Conservation (phyloP, 2,113 vertebrate species). For the Leptocoma aspasia region DNA sequence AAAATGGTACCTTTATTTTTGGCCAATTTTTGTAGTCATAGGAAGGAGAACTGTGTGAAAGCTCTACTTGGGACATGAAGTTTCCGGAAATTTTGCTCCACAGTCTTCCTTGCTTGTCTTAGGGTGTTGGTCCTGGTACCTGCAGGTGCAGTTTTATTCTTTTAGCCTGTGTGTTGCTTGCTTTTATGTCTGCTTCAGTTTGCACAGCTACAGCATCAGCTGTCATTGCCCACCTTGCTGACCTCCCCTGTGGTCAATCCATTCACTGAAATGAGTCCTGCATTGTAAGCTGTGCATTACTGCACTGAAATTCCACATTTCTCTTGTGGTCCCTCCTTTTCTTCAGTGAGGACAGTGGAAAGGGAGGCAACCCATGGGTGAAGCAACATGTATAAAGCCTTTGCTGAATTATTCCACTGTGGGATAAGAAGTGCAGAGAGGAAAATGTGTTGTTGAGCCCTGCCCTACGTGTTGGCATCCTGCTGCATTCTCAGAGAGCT, state of each 20-base stretch:
- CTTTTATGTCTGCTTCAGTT: background rate
- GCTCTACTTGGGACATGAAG: background rate
- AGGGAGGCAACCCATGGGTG: background rate
- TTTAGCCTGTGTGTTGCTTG: background rate
- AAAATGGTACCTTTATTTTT: background rate
- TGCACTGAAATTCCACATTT: background rate
- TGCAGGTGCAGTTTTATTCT: background rate
- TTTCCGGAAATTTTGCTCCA: background rate
- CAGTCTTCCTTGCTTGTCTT: background rate
- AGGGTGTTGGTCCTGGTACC: background rate
- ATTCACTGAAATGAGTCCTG: background rate
- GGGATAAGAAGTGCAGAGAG: background rate
- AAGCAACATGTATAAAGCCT: background rate
- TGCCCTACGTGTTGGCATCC: background rate
- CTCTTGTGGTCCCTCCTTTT: background rate
- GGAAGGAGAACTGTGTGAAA: background rate
- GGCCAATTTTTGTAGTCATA: background rate
- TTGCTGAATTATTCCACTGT: background rate
- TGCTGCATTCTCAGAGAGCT: background rate
- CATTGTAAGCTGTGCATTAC: background rate
- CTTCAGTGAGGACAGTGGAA: background rate
- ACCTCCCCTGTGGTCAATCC: background rate
- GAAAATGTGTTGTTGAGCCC: background rate
- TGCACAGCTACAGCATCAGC: background rate
- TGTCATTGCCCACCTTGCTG: background rate